Conservation (phyloP, 2,797 vertebrate species). For the Artibeus lituratus region DNA sequence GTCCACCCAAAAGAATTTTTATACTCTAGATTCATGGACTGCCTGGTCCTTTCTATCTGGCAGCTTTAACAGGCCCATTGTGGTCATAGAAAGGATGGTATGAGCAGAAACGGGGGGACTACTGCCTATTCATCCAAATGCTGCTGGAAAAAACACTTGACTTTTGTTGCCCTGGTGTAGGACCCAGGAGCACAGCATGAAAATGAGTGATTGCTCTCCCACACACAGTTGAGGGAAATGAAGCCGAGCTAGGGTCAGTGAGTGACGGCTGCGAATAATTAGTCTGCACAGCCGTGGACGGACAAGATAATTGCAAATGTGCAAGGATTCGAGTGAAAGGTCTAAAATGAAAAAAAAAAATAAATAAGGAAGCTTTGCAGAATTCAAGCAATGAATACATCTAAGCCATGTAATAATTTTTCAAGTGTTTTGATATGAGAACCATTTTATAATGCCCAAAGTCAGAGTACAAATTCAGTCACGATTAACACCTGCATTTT, state of each 20-base stretch:
- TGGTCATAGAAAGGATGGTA: not conserved
- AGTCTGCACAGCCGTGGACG: not conserved
- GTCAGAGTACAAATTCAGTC: not conserved
- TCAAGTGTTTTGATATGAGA: not conserved
- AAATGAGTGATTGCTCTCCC: not conserved
- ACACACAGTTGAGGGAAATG: not conserved
- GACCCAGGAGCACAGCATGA: not conserved
- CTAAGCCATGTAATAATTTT: not conserved
- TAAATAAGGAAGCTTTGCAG: not conserved
- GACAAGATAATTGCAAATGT: not conserved
- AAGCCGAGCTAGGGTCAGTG: not conserved
- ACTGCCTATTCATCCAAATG: not conserved
- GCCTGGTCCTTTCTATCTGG: not conserved
- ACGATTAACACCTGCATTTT: not conserved
- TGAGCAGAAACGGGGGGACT: not conserved
- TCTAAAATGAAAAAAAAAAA: not conserved
- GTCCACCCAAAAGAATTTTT: not conserved
- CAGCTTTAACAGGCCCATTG: not conserved
- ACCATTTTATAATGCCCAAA: not conserved
- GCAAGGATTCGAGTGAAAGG: not conserved
- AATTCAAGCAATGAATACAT: not conserved
- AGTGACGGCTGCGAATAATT: rapidly evolving
- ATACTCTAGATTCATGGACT: not conserved
- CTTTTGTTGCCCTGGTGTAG: not conserved
- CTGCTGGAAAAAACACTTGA: not conserved